Evolutionary conservation across 2,888 invertebrate genomes (phyloP), one percentile per base, ranked within the genome.

Genomic region (Eupithecia subfuscata): DNA sequence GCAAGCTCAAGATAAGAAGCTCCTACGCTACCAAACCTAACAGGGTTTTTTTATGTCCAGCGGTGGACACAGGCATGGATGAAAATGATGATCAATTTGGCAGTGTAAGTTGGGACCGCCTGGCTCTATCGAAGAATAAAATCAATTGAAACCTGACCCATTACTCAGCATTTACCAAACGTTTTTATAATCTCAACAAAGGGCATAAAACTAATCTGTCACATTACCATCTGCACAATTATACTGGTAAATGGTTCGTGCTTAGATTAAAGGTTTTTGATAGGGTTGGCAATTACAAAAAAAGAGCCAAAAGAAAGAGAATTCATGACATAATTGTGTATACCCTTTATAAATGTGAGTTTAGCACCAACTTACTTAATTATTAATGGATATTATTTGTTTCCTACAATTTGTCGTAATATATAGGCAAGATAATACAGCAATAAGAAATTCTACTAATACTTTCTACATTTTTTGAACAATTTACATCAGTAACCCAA

Each of bases 201-300:
- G 30, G 74, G 67, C 71, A 82, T 80, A 84, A 84, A 81, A 82
- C 79, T 75, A 80, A 78, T 77, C 69, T 76, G 78, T 78, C 85
- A 82, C 83, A 84, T 85, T 84, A 84, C 82, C 82, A 79, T 86
- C 85, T 81, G 75, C 78, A 80, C 78, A 83, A 82, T 74, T 78
- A 73, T 65, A 69, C 84, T 84, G 85, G 84, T 87, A 87, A 91
- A 90, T 87, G 88, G 88, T 80, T 85, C 87, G 86, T 84, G 75
- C 71, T 56, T 48, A 75, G 72, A 73, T 77, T 77, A 74, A 70
- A 64, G 76, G 89, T 90, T 90, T 91, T 90, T 89, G 90, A 91
- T 90, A 90, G 89, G 88, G 86, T 83, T 86, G 80, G 75, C 71
- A 68, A 9, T 37, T 1, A 16, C 18, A 12, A 40, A 40, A 25